Evolutionary conservation across 2,797 vertebrate species (phyloP).

Genomic region (Loriculus beryllinus): DNA sequence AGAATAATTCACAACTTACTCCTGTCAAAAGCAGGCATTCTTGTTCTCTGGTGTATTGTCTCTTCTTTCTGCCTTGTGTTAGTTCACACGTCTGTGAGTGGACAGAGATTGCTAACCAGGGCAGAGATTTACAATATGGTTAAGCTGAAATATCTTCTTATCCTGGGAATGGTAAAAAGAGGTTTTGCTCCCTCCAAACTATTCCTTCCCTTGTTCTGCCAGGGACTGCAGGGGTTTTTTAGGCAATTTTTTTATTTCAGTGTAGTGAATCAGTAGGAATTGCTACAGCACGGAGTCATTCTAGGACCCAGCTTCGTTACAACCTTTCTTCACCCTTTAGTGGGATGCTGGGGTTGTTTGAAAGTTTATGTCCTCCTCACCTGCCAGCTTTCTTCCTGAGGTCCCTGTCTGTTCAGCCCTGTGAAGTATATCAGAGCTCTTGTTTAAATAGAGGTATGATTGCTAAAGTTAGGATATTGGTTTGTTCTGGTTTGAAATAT

Average conservation of each 20-base stretch:
- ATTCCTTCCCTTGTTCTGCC: neutral
- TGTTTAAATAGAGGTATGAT: neutral
- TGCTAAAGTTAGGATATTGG: neutral
- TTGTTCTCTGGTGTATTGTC: neutral
- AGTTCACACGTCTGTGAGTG: neutral
- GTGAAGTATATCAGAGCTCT: neutral
- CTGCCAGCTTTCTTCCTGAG: neutral
- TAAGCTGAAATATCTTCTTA: neutral
- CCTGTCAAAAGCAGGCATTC: neutral
- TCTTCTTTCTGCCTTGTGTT: neutral
- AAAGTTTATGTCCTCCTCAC: neutral
- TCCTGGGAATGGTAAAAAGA: neutral
- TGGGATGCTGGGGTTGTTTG: neutral
- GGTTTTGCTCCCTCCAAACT: neutral
- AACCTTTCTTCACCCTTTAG: neutral
- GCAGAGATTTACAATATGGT: neutral
- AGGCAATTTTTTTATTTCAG: neutral
- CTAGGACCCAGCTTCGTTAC: neutral
- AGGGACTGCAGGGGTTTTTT: neutral
- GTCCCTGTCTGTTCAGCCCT: neutral
- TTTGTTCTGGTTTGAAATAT: neutral
- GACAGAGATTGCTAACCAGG: neutral
- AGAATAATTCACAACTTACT: neutral
- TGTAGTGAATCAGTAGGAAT: neutral
- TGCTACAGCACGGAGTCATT: neutral